Evolutionary conservation across 2,888 invertebrate species (phyloP).

Genomic region (Oxyteleia sp.): DNA sequence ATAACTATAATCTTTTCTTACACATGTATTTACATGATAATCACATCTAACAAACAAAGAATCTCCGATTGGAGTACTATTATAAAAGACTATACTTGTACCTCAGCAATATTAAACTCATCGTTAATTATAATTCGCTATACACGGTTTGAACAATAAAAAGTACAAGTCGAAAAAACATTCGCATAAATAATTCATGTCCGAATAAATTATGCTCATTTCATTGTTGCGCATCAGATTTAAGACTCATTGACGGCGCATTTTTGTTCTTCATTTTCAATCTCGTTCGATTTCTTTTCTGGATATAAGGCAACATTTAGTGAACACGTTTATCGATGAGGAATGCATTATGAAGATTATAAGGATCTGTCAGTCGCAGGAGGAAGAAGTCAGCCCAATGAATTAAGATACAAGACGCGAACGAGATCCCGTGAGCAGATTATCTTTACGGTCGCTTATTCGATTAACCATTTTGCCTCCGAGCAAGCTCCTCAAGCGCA

Average conservation of each 20-base stretch:
- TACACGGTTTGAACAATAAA: slow-evolving; percentile 20
- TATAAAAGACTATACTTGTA: no score
- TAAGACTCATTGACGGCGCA: slow-evolving; percentile 53
- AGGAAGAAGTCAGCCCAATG: slow-evolving; percentile 64
- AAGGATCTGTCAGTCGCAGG: slow-evolving; percentile 74
- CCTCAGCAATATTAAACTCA: slow-evolving; percentile 31
- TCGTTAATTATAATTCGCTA: slow-evolving; percentile 37
- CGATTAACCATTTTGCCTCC: slow-evolving; percentile 76
- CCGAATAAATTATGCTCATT: slow-evolving; percentile 54
- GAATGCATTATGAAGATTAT: slow-evolving; percentile 76
- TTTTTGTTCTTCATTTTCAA: slow-evolving; percentile 46
- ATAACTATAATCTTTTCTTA: no score
- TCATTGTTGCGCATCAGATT: slow-evolving; percentile 48
- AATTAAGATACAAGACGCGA: slow-evolving; percentile 74
- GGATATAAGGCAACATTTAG: slow-evolving; percentile 68
- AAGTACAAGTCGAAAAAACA: not conserved
- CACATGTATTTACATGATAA: no score
- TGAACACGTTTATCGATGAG: slow-evolving; percentile 69
- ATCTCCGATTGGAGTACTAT: no score
- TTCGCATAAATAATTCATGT: slow-evolving; percentile 57
- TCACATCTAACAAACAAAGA: no score
- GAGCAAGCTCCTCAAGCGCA: slow-evolving; percentile 57
- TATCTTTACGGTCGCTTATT: slow-evolving; percentile 75
- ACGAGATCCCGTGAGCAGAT: slow-evolving; percentile 75
- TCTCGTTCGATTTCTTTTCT: slow-evolving; percentile 42